Evolutionary conservation across 1,140 invertebrate species (phyloP).

Genomic region (Drosophila trapezifrons): DNA sequence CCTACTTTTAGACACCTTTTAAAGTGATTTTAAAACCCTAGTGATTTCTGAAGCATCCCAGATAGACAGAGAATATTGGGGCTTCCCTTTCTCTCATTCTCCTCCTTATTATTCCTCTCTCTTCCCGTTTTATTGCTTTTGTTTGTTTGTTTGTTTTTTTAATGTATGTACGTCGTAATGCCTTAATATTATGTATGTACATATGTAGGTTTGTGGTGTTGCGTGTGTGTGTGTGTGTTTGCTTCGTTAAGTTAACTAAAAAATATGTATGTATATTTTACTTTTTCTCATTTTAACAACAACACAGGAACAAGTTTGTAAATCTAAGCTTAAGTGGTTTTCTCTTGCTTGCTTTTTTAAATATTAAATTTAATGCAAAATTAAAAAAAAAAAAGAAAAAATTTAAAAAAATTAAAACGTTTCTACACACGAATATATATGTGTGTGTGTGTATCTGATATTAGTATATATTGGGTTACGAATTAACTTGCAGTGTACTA

Average conservation of each 20-base stretch:
- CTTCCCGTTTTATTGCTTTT: constrained; percentile 40
- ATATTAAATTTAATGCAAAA: constrained; percentile 28
- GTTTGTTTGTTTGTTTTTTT: constrained; percentile 24
- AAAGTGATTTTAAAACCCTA: no score
- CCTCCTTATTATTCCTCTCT: constrained; percentile 2
- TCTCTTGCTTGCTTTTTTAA: constrained; percentile 10
- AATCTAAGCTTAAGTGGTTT: constrained; percentile 46
- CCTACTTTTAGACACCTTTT: no score
- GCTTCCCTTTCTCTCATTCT: not conserved
- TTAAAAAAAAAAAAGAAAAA: constrained; percentile 31
- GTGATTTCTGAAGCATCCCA: no score
- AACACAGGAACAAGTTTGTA: constrained; percentile 81
- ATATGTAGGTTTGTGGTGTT: constrained; percentile 15
- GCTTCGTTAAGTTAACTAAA: constrained; percentile 45
- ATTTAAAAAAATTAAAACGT: constrained; percentile 4
- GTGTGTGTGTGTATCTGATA: constrained; percentile 15
- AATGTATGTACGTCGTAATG: constrained; percentile 5
- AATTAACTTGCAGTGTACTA: constrained; percentile 16
- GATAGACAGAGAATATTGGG: constrained; percentile 21
- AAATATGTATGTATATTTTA: constrained; percentile 29
- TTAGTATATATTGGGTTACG: not conserved
- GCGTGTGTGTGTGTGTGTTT: constrained; percentile 25
- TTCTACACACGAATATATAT: constrained; percentile 5
- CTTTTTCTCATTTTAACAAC: constrained; percentile 70
- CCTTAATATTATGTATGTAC: constrained; percentile 26